phyloP scores from a whole-genome alignment of 1,140 invertebrate species.

The Subanguina moxae region DNA sequence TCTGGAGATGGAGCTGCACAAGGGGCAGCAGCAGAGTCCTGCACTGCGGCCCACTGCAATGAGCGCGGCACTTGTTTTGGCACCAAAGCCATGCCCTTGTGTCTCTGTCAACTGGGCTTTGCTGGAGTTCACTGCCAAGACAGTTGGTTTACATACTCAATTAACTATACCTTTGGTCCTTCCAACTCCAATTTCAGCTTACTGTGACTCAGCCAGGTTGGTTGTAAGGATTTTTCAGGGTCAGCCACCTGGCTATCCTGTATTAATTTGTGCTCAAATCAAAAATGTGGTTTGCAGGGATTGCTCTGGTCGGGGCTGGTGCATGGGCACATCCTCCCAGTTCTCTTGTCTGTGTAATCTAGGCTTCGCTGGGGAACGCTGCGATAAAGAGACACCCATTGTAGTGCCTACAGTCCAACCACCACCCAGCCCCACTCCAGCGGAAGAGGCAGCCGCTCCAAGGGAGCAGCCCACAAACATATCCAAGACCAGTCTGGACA shows the following conservation, averaged over 20 bases:
- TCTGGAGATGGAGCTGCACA: no score
- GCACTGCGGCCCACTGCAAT: constrained; percentile 23
- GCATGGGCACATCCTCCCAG: constrained; percentile 18
- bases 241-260: no score
- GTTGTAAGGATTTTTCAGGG: no score
- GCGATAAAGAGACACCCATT: not conserved
- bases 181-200: constrained; percentile 1
- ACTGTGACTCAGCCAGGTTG: constrained; percentile 9
- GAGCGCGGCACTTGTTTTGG: constrained; percentile 32
- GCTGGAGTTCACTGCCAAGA: constrained; percentile 23
- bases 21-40: constrained; percentile 9
- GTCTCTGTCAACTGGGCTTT: constrained; percentile 23
- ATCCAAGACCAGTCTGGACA: no score
- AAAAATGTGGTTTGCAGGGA: no score
- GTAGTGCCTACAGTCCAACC: not conserved
- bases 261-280: no score
- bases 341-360: constrained; percentile 30
- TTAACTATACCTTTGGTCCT: not conserved
- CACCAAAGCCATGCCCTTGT: constrained; percentile 25
- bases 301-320: constrained; percentile 30
- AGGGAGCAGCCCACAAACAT: no score
- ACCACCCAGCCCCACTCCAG: not conserved
- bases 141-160: not conserved
- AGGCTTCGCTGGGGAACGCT: constrained; percentile 14
- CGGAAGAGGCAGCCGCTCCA: no score